Base-by-base conservation (phyloP, 1,140 invertebrate genomes). In the Drosophila busckii region DNA sequence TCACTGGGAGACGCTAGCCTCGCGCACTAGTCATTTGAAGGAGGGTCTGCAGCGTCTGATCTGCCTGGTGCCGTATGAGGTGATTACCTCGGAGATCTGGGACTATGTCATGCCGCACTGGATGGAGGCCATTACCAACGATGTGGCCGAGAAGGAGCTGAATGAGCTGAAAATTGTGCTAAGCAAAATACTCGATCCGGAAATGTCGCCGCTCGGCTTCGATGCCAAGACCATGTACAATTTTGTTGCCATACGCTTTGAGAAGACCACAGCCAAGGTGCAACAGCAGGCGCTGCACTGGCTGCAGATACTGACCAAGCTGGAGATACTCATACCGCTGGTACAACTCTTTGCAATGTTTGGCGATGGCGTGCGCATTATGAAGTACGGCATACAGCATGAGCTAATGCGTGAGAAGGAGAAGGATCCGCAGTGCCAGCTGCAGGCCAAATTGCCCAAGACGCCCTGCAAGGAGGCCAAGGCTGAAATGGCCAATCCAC, bases 61-160 rank as follows among this genome's bases (percentile, higher is more conserved):
- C 83, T 98, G 97, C 85, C 88, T 99, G 20, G 97, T 99, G 12
- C 98, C 98, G 0, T 99, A 99, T 88, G 97, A 99, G 75, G 94
- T 99, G 8, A 97, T 99, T 50, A 97, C 95, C 1, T 92, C 95
- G 42, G 95, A 98, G 78, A 95, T 98, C 37, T 99, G 97, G 98
- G 95, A 98, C 85, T 94, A 95, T 84, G 95, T 99, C 6, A 99
- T 99, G 95, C 97, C 98, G 0, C 93, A 97, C 84, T 99, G 98
- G 98, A 94, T 99, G 92, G 97, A 99, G 89, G 95, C 97, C 0
- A 96, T 99, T 62, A 95, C 96, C 17, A 95, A 96, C 68, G 96
- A 99, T 87, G 94, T 99, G 3, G 94, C 95, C 1, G 94, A 97
- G 86, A 94, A 97, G 82, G 97, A 98, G 80, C 89, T 98, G 10